A percentile compares a stretch with the other conserved stretches of the same genome.
phyloP scores from a whole-genome alignment of 2,888 invertebrate genomes.

The Cerastoderma edule region DNA sequence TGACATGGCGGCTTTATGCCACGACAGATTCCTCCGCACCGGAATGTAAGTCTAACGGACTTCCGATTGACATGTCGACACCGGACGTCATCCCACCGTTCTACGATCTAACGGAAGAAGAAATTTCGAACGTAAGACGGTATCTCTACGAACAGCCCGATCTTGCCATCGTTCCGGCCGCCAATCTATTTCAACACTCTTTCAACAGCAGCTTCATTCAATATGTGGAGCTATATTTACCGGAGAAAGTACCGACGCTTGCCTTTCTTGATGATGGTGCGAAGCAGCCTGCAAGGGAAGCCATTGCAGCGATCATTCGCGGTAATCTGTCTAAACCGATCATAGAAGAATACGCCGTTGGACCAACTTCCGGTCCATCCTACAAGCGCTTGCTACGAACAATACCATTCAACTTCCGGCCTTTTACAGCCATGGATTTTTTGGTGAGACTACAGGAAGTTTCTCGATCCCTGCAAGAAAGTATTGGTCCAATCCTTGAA shows the following conservation, averaged over 20 bases:
- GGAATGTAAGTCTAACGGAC: neutral
- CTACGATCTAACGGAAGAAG: conserved; percentile 31
- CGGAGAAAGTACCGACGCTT: conserved; percentile 30
- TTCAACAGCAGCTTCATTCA: conserved; percentile 23
- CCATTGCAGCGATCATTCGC: conserved; percentile 66
- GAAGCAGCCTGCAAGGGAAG: conserved; percentile 64
- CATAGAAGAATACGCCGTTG: conserved; percentile 70
- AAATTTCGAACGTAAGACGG: conserved; percentile 19
- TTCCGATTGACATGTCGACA: conserved; percentile 26
- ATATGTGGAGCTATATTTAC: conserved; percentile 31
- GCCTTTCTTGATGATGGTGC: conserved; percentile 25
- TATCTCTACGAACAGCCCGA: conserved; percentile 28
- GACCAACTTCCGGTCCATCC: conserved; percentile 64
- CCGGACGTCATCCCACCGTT: conserved; percentile 32
- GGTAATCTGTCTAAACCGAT: conserved; percentile 62
- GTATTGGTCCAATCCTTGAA: conserved; percentile 63
- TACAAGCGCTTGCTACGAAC: conserved; percentile 42
- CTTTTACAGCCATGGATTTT: conserved; percentile 54
- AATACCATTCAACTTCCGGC: conserved; percentile 64
- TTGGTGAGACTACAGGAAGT: neutral
- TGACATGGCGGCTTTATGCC: conserved; percentile 11
- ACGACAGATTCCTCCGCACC: neutral
- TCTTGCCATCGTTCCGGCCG: conserved; percentile 16
- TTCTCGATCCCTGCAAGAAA: conserved; percentile 33
- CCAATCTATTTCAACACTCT: neutral